Conservation (phyloP, 2,113 vertebrate species). For the cattle (Bos taurus) region ARS-UCD2.0 NC_037329.1:20793001-20793500, state of each 20-base stretch:
- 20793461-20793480: background rate
- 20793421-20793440: slow-evolving; percentile 55
- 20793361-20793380: slow-evolving; percentile 5
- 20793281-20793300: slow-evolving; percentile 57
- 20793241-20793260: background rate
- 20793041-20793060: slow-evolving; percentile 63
- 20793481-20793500: slow-evolving; percentile 59
- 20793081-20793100: slow-evolving; percentile 28
- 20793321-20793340: slow-evolving; percentile 64
- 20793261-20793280: slow-evolving; percentile 17
- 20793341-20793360: background rate
- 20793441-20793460: background rate
- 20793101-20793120: slow-evolving; percentile 30
- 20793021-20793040: slow-evolving; percentile 66
- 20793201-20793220: slow-evolving; percentile 32
- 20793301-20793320: slow-evolving; percentile 59
- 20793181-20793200: slow-evolving; percentile 15
- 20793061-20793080: slow-evolving; percentile 49
- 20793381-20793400: slow-evolving; percentile 75
- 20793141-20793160: background rate
- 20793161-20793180: slow-evolving; percentile 16
- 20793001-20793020: slow-evolving; percentile 66
- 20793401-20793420: slow-evolving; percentile 58
- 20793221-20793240: slow-evolving; percentile 55
- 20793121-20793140: background rate